Base-by-base conservation (phyloP, 2,888 invertebrate species). In the Andrena marginata region DNA sequence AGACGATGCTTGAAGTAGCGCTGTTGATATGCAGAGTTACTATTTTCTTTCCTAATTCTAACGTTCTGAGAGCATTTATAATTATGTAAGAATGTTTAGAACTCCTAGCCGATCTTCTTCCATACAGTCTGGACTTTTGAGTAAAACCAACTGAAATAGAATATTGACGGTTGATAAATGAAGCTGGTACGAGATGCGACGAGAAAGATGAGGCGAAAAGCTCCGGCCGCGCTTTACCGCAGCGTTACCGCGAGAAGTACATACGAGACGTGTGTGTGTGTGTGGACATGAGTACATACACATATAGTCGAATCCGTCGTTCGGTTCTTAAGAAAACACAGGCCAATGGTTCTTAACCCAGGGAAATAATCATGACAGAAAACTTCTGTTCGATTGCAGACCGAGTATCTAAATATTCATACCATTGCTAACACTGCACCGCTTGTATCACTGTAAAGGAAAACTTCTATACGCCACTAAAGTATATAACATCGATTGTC, bases 161-260 rank as follows among this genome's bases (percentile, higher is more conserved):
- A 31, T 56, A 56, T 33, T 64, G 60, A 69, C 51, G 10, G 13
- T 49, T 20, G 54, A 63, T 8, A 67, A 42, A 71, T 65, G 35
- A 74, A 70, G 64, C 68, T 56, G 64, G 16, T 54, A 73, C 26
- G 20, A 51, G 23, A 29, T 62, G 63, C 48, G 29, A 42, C 20
- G 59, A 70, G 77, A 54, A 73, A 60, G 42, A 63, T 73, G 69
- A 70, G 63, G 67, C 51, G 70, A 73, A 68, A 80, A 69, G 63
- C 48, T 64, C 49, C 42, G 56, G 26, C 35, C 62, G 35, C 33
- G 62, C 29, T 80, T 60, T 54, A 56, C 72, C 68, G 42, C 72
- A n/a, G n/a, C 35, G 49, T 54, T 59, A 64, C 73, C 23, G 26
- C 23, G 51, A 31, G 33, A 60, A 20, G 29, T 31, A 35, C 33